Base-by-base conservation (phyloP, 2,888 invertebrate genomes). In the Tipula vernalis region DNA sequence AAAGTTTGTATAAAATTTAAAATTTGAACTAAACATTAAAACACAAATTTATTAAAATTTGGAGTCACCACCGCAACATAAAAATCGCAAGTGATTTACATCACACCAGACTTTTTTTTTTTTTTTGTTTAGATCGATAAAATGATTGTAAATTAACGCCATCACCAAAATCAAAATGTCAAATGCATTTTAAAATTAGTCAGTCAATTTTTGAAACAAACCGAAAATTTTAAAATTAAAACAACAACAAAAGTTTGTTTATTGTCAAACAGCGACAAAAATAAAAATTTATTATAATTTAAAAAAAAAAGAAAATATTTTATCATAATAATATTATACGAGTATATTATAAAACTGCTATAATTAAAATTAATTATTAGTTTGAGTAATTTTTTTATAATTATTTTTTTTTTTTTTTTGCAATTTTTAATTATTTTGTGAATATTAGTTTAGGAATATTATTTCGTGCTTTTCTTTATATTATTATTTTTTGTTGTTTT, bases 241-340 rank as follows among this genome's bases (percentile, higher is more conserved):
- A 28, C 8, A 28, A 71, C 28, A 51, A 51, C 15, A 51, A 51
- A 44, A 51, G 51, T 51, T 71, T 28, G 28, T 71, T 71, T 71
- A 71, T 71, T 71, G 71, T 71, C 71, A 71, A 71, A 71, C 71
- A 71, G 71, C 71, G 71, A 71, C 71, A 71, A 71, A 51, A 71
- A 18, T 71, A 12, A 71, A 28, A 71, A 28, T 71, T 71, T 51
- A 6, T 51, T 2, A 28, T 1, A 28, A 28, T 51, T 51, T 42
- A 10, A 44, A 10, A 3, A 44, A 15, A 51, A 15, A 51, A 1
- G 5, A 15, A 28, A 28, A 71, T 71, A 71, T 18, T 71, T 71
- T 28, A 71, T 71, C 8, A 28, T 71, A 28, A 28, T 28, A 28
- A 28, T 28, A 28, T 28, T 28, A 28, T 28, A 28, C 28, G 28